Evolutionary conservation across 2,888 invertebrate genomes (phyloP), one percentile per base, ranked within the genome.

Genomic region (Bembecia ichneumoniformis): DNA sequence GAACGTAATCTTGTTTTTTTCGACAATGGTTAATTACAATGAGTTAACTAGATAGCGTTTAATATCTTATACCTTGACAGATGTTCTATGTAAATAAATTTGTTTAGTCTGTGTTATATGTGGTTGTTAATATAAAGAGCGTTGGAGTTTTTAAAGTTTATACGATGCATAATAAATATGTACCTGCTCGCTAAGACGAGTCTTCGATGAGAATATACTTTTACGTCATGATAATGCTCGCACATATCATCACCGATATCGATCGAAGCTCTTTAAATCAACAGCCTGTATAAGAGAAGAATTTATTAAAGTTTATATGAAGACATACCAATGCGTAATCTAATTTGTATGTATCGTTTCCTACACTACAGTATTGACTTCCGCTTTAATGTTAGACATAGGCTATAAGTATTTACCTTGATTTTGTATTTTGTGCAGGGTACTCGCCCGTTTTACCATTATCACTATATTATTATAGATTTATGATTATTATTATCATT

Each of bases 291-390:
- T 40, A 13, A 46, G 47, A 47, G 20, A 46, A 3, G 13, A 20
- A 47, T 46, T 11, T 13, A 46, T 20, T 14, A n/a, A 40, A 40
- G 40, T 40, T 40, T 40, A 40, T 40, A 40, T 40, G 14, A n/a
- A 40, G n/a, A 40, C n/a, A 40, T 40, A 40, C 40, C 40, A 13
- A 13, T 40, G 40, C 11, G 11, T 40, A 40, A 72, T 14, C 40
- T n/a, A 13, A 40, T 40, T 40, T 40, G 40, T 74, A 68, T 77
- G 71, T 80, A 79, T 81, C 77, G 77, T 78, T 80, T 79, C 66
- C 69, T 76, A 73, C 75, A 71, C 71, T 74, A 65, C 84, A 87
- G 86, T 87, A 86, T 84, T 87, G 83, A 83, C 75, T 82, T 81
- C 75, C 78, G 74, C 70, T 69, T 75, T 80, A 77, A 71, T 71